Percentiles rank a stretch among this genome's conserved stretches.
Evolutionary conservation across 2,113 vertebrate genomes (phyloP).

Genomic region (Macquaria australasica): DNA sequence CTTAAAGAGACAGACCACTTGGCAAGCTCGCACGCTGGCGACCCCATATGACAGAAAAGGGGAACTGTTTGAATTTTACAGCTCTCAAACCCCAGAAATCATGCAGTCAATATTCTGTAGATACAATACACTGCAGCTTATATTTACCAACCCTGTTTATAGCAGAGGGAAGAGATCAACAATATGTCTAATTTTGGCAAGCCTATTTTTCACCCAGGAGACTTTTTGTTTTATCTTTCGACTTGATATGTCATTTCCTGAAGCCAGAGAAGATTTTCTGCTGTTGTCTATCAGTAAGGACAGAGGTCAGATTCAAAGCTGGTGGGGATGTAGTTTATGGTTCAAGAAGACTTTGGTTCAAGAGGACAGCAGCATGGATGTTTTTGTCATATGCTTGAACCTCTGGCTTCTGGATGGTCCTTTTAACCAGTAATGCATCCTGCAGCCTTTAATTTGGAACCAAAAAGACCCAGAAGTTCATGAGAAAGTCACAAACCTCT

Average conservation of each 20-base stretch:
- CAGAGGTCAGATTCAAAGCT: slow-evolving; percentile 13
- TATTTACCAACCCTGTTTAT: background rate
- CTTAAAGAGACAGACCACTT: slow-evolving; percentile 65
- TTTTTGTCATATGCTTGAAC: background rate
- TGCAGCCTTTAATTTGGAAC: background rate
- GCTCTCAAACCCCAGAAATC: background rate
- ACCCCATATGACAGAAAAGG: slow-evolving; percentile 9
- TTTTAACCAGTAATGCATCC: background rate
- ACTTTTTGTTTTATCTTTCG: background rate
- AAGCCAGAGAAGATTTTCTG: background rate
- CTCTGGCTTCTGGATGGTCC: background rate
- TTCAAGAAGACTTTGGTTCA: background rate
- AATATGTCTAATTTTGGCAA: background rate
- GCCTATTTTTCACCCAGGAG: background rate
- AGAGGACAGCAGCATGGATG: background rate
- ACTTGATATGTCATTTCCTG: background rate
- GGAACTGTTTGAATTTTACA: background rate
- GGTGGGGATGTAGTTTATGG: background rate
- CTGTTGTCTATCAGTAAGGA: background rate
- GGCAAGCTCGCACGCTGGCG: background rate
- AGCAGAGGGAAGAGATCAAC: background rate
- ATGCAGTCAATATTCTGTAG: too few species aligned
- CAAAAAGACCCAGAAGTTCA: background rate
- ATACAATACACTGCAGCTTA: too few species aligned
- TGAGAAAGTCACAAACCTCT: background rate